Evolutionary conservation across 2,797 vertebrate genomes (phyloP), one percentile per base, ranked within the genome.

Genomic region (Sternotherus odoratus): DNA sequence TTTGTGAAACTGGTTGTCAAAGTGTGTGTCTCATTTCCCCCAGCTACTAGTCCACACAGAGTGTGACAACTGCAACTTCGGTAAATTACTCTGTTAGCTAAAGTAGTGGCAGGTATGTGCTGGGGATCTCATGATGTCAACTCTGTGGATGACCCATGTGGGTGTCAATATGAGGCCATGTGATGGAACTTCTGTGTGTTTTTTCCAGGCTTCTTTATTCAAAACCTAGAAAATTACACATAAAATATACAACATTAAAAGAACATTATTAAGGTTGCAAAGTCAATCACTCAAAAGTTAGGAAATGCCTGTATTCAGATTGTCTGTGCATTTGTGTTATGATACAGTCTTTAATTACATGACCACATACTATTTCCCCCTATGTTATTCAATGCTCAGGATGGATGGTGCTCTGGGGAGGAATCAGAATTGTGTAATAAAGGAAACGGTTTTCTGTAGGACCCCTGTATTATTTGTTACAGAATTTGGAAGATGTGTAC

Each of bases 1-100:
- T 80, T 86, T 94, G 56, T 93, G 91, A 93, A 95, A 90, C 46
- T 72, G 85, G 24, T 75, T 96, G 96, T 77, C 87, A 93, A 82
- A 90, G 36, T n/a, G 11, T 83, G 17, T n/a, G 79, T 46, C 56
- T 94, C 60, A 5, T 53, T 95, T 69, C 78, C 56, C 82, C 87
- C 46, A 84, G 63, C 39, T 89, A 75, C 84, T 85, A 28, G 63
- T 84, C 80, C 24, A 12, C 43, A 4, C 49, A 60, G 89, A 49
- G 53, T 11, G 36, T 90, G 84, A 82, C 83, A 84, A 82, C 87
- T 97, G 89, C 48, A 90, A 77, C 75, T 78, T 75, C 72, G 93
- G 75, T 95, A 54, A 95, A 75, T 33, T 51, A 66, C 91, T 77
- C 84, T 8, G 0, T 82, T 50, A 80, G 17, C 53, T 88, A 46